These are phyloP conservation scores for Bombus sibiricus DNA, from an alignment of 1,140 invertebrate genomes.

Conservation along the genomic window DNA sequence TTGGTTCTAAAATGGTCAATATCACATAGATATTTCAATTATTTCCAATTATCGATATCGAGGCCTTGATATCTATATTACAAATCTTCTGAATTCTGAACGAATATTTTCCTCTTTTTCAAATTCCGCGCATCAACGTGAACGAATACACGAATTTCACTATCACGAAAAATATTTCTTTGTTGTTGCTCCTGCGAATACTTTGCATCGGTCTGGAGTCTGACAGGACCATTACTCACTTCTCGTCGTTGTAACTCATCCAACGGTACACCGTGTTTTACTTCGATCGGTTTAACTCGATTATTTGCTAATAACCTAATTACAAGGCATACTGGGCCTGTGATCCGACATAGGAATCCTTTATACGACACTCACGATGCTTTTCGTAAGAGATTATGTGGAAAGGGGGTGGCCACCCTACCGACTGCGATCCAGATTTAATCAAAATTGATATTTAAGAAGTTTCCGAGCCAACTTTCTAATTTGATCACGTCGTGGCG, in stretches of 20 bases:
- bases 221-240: no score
- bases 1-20: no score
- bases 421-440: background rate
- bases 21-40: no score
- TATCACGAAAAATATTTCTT: no score
- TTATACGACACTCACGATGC: background rate
- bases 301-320: conserved; percentile 27
- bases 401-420: background rate
- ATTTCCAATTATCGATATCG: no score
- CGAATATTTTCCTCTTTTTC: no score
- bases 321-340: background rate
- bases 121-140: no score
- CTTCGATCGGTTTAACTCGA: conserved; percentile 24
- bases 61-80: no score
- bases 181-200: no score
- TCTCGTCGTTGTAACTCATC: background rate
- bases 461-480: background rate
- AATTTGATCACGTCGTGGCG: background rate
- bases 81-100: no score
- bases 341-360: background rate
- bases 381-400: background rate
- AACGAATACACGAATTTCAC: no score
- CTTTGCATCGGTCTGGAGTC: no score
- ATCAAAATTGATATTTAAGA: background rate
- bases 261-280: background rate